Evolutionary conservation across 2,113 vertebrate species (phyloP), one percentile per base, ranked within the genome.

Genomic region (Gadus chalcogrammus): DNA sequence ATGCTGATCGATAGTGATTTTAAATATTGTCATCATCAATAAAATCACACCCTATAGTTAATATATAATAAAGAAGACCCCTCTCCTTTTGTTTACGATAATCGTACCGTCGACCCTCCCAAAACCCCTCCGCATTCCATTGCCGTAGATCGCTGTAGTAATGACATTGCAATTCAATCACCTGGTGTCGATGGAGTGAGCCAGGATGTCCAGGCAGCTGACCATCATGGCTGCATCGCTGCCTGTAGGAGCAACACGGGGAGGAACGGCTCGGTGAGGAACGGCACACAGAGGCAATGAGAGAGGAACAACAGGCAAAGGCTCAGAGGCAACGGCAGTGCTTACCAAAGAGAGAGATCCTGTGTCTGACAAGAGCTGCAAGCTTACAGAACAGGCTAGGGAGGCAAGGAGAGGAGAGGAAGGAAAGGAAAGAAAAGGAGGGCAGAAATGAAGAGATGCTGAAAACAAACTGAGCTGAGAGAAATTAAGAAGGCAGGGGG

Each of bases 281-380:
- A 61, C 70, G 11, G 64, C 48, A 55, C 24, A n/a, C 0, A 38
- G 64, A 72, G 9, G 53, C 18, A 67, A 53, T 53, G 53, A 55
- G 18, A 71, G 58, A 13, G n/a, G 38, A 38, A 68, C 69, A 16
- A 73, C 59, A 65, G 27, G 72, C 31, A 62, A 56, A 75, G 20
- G 69, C 70, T 48, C 31, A 64, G 59, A 75, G 18, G 69, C 70
- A 72, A 11, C 12, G 38, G 3, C 22, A 58, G 15, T 63, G 61
- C 96, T 99, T 94, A 99, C 97, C 97, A 85, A 99, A 99, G 87
- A 98, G 93, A 76, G 97, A 97, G 90, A 99, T 99, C 89, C 97
- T 95, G 91, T 99, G 97, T 93, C 97, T 95, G 91, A 99, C 97
- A 88, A 99, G 95, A 90, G 95, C 95, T 86, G 96, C 95, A 84